Percentiles rank a stretch among this genome's conserved stretches.
Conservation (phyloP, 2,797 vertebrate genomes). For the Euphonia xanthogaster region DNA sequence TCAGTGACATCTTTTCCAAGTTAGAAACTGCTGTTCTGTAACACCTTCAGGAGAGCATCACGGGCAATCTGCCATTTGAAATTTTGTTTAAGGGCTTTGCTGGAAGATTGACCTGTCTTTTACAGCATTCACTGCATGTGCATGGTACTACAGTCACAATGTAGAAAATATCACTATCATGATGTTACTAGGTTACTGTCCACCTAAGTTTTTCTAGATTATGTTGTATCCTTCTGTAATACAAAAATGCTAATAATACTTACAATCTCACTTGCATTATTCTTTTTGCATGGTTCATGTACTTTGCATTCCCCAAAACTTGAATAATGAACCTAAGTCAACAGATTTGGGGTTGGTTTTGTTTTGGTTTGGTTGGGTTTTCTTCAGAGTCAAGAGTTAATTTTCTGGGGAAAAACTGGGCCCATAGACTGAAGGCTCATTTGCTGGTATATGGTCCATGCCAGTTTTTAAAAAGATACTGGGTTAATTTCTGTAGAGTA, state of each 20-base stretch:
- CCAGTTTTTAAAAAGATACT: neutral
- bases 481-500: neutral
- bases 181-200: neutral
- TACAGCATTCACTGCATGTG: neutral
- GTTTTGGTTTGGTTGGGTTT: neutral
- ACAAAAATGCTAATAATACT: neutral
- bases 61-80: neutral
- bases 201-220: neutral
- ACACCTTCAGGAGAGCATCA: rapidly evolving
- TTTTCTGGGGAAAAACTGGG: neutral
- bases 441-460: neutral
- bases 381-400: neutral
- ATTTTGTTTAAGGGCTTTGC: neutral
- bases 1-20: neutral
- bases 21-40: neutral
- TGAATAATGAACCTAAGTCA: neutral
- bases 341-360: neutral
- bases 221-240: neutral
- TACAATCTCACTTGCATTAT: neutral
- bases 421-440: neutral
- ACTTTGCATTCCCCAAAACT: neutral
- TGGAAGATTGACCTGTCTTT: neutral
- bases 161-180: neutral
- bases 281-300: neutral
- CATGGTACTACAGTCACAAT: neutral